Percentiles rank a stretch among this genome's conserved stretches.
Conservation (phyloP, 2,113 vertebrate genomes). For the Bubo bubo region DNA sequence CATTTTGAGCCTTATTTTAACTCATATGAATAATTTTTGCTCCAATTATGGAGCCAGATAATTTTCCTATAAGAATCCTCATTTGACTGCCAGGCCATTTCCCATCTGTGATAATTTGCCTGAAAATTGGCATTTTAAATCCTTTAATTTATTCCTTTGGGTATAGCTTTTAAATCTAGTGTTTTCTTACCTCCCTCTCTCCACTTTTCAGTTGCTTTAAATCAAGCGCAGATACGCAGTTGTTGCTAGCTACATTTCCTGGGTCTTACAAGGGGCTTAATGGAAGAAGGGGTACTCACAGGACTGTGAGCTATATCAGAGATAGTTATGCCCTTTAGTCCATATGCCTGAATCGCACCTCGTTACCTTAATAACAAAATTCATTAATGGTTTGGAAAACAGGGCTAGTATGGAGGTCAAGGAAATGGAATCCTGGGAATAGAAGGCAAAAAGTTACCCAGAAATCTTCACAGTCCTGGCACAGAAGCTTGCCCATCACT, state of each 20-base stretch:
- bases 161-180: background rate
- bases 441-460: background rate
- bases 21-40: background rate
- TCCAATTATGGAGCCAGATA: background rate
- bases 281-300: background rate
- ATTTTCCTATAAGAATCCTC: background rate
- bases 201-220: background rate
- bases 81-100: constrained; percentile 28
- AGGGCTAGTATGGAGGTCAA: background rate
- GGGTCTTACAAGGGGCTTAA: background rate
- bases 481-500: background rate
- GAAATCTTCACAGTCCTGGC: background rate
- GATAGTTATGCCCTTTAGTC: background rate
- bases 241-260: background rate
- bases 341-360: background rate
- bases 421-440: background rate
- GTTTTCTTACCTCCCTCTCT: background rate
- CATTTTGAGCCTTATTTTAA: background rate
- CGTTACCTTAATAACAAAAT: background rate
- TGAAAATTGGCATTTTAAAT: constrained; percentile 28
- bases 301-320: background rate
- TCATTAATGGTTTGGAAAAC: background rate
- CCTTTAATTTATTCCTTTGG: constrained; percentile 34
- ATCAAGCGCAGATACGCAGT: background rate
- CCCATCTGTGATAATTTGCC: constrained; percentile 26